Percentiles rank a stretch among this genome's conserved stretches.
phyloP scores from a whole-genome alignment of 2,888 invertebrate species.

The Oligia fasciuncula region DNA sequence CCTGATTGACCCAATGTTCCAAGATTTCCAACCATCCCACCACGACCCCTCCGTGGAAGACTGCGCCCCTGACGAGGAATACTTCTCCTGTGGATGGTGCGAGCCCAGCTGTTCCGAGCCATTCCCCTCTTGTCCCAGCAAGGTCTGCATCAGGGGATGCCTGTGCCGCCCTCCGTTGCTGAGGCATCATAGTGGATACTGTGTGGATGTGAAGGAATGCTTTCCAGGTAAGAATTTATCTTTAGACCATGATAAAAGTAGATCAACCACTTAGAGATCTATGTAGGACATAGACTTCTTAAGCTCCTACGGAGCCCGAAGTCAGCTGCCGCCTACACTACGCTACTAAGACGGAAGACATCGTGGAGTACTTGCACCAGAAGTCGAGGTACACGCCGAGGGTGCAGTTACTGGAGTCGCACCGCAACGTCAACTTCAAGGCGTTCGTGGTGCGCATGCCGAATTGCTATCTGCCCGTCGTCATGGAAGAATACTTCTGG shows the following conservation, averaged over 20 bases:
- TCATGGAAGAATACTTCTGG: too few species aligned
- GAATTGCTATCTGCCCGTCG: too few species aligned
- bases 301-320: too few species aligned
- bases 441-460: too few species aligned
- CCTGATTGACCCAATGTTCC: constrained; percentile 14
- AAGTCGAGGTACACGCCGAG: too few species aligned
- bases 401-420: too few species aligned
- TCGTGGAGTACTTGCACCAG: too few species aligned
- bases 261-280: background rate
- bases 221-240: constrained; percentile 70
- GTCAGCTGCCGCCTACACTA: too few species aligned
- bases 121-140: constrained; percentile 71
- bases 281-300: background rate
- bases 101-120: constrained; percentile 82
- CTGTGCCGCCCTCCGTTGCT: constrained; percentile 80
- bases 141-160: constrained; percentile 79
- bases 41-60: constrained; percentile 75
- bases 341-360: too few species aligned
- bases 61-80: constrained; percentile 80
- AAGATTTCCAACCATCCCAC: constrained; percentile 34
- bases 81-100: constrained; percentile 82
- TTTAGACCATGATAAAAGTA: background rate
- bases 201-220: constrained; percentile 76
- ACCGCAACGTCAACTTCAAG: too few species aligned
- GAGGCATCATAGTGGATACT: constrained; percentile 79